Percentiles rank a stretch among this genome's conserved stretches.
phyloP scores from a whole-genome alignment of 2,888 invertebrate genomes.

The Rosalia funebris region DNA sequence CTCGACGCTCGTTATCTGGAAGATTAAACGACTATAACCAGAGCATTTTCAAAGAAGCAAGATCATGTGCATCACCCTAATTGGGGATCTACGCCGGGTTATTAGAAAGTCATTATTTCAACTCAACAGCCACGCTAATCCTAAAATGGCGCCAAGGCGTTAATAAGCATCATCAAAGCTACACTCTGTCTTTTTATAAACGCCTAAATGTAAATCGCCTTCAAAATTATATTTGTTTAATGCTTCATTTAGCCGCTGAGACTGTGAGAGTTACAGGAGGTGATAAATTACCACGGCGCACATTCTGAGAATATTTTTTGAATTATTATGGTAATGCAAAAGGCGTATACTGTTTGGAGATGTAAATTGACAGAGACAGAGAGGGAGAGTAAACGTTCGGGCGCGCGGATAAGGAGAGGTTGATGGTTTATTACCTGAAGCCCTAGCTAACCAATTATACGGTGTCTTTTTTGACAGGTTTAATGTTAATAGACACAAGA shows the following conservation, averaged over 20 bases:
- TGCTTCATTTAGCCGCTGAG: conserved; percentile 47
- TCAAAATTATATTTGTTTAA: conserved; percentile 58
- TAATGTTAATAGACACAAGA: conserved; percentile 65
- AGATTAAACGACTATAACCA: too few relatives aligned
- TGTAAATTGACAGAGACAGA: conserved; percentile 64
- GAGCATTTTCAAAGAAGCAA: too few relatives aligned
- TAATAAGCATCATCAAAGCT: conserved; percentile 54
- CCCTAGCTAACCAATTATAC: conserved; percentile 65
- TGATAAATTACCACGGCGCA: conserved; percentile 42
- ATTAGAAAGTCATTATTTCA: conserved; percentile 24
- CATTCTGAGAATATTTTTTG: conserved; percentile 61
- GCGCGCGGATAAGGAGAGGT: conserved; percentile 48
- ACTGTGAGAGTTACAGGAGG: conserved; percentile 49
- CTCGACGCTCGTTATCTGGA: too few relatives aligned
- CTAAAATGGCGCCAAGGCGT: conserved; percentile 48
- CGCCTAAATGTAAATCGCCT: conserved; percentile 51
- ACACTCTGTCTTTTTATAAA: conserved; percentile 46
- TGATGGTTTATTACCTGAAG: conserved; percentile 63
- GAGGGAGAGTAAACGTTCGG: conserved; percentile 50
- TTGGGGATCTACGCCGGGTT: conserved; percentile 6
- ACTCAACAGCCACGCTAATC: conserved; percentile 34
- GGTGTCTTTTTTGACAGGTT: conserved; percentile 65
- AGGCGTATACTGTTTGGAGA: conserved; percentile 65
- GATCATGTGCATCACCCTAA: conserved; percentile 17
- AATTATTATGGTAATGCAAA: conserved; percentile 65